Conservation (phyloP, 2,888 invertebrate genomes). For the Pelosia muscerda region DNA sequence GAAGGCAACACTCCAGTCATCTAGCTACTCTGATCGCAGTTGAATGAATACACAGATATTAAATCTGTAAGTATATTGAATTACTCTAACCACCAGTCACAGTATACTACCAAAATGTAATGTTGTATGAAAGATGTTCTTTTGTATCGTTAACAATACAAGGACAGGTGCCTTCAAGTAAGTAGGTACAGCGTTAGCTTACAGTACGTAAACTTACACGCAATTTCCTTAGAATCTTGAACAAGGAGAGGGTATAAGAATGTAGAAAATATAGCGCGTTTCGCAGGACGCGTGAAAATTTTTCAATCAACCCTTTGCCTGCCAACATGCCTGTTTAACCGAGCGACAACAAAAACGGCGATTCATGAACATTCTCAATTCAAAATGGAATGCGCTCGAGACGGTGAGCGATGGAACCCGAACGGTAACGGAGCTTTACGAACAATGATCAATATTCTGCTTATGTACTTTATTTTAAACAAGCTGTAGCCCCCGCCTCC, state of each 20-base stretch:
- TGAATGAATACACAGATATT: no score
- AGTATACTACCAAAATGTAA: no score
- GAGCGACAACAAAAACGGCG: constrained; percentile 54
- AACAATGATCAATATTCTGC: constrained; percentile 28
- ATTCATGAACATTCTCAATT: constrained; percentile 57
- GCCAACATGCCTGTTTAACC: constrained; percentile 49
- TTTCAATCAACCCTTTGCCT: constrained; percentile 54
- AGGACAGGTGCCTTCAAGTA: background rate
- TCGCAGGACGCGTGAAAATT: constrained; percentile 51
- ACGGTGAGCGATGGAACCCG: constrained; percentile 53
- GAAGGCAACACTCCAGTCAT: no score
- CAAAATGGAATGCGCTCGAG: constrained; percentile 56
- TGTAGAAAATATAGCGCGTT: constrained; percentile 26
- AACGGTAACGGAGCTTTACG: constrained; percentile 36
- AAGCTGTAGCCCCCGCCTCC: background rate
- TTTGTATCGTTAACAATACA: no score
- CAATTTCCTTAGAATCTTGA: constrained; percentile 12
- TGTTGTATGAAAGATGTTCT: no score
- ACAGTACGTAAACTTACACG: background rate
- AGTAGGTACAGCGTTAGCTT: background rate
- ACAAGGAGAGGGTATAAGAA: constrained; percentile 30
- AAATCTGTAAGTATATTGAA: no score
- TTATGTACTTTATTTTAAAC: background rate
- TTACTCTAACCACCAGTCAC: no score
- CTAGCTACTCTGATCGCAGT: no score